These are phyloP conservation scores for Nannospalax galili DNA, from an alignment of 2,113 vertebrate species.

Conservation along the genomic window DNA sequence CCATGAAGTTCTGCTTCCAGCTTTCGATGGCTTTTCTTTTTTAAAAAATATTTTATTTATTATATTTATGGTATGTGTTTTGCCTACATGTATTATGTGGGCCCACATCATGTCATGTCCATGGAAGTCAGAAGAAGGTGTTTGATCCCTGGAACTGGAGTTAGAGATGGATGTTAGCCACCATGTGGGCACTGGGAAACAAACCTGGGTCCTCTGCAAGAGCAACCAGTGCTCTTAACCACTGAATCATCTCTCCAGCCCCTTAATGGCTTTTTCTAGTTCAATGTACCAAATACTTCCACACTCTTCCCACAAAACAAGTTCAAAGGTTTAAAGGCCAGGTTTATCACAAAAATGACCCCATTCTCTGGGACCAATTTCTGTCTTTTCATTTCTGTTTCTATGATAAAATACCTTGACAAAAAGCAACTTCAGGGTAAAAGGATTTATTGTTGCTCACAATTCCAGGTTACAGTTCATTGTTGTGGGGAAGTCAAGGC, in stretches of 20 bases:
- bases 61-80: too few species aligned
- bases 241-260: too few species aligned
- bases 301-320: not conserved
- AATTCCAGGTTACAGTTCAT: not conserved
- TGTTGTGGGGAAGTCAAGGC: not conserved
- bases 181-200: too few species aligned
- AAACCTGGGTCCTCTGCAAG: too few species aligned
- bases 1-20: not conserved
- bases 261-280: too few species aligned
- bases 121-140: too few species aligned
- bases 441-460: not conserved
- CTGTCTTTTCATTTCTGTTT: not conserved
- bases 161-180: too few species aligned
- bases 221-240: too few species aligned
- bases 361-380: not conserved
- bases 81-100: too few species aligned
- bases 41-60: too few species aligned
- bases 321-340: not conserved
- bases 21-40: not conserved
- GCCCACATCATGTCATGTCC: too few species aligned
- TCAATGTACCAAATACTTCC: not conserved
- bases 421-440: not conserved
- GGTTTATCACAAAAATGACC: not conserved
- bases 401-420: not conserved
- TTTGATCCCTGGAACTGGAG: too few species aligned